Evolutionary conservation across 2,797 vertebrate species (phyloP).

Genomic region (Phoebastria nigripes): DNA sequence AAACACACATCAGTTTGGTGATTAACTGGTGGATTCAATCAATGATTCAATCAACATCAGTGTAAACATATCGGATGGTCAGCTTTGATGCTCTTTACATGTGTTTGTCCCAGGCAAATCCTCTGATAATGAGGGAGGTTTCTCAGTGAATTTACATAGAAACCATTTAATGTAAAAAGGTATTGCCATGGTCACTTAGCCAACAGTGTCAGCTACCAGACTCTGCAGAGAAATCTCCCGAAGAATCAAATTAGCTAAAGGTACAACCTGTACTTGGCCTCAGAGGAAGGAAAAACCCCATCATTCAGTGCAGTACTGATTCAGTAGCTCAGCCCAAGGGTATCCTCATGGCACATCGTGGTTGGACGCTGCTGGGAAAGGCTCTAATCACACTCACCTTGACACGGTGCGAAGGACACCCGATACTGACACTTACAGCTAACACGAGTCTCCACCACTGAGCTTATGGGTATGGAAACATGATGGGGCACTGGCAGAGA

Average conservation of each 20-base stretch:
- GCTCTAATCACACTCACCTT: neutral
- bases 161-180: neutral
- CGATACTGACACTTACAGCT: rapidly evolving
- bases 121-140: neutral
- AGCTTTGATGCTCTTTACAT: neutral
- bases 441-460: rapidly evolving
- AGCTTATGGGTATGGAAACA: neutral
- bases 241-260: neutral
- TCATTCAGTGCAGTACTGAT: neutral
- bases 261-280: neutral
- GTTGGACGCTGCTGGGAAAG: neutral
- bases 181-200: neutral
- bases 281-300: neutral
- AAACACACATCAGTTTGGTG: neutral
- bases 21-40: neutral
- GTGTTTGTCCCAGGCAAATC: neutral
- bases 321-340: neutral
- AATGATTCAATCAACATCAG: neutral
- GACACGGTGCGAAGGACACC: rapidly evolving
- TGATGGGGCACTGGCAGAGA: neutral
- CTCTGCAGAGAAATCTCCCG: neutral
- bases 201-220: neutral
- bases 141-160: neutral
- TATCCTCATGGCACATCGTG: rapidly evolving
- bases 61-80: neutral